Base-by-base conservation (phyloP, 2,797 vertebrate species). In the Acanthurus tractus region DNA sequence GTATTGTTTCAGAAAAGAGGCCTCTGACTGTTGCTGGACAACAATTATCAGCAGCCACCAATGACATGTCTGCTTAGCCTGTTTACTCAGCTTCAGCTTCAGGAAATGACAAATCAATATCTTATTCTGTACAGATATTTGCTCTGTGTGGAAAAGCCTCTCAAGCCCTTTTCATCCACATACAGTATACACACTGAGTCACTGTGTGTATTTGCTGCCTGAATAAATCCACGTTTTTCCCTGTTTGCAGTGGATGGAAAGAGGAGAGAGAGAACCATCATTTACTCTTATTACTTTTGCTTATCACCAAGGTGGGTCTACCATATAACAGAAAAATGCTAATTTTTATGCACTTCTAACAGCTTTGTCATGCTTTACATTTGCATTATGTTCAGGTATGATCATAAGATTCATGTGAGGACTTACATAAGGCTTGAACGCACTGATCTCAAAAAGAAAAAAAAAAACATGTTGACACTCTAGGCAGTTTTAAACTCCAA, bases 51-150 rank as follows among this genome's bases (percentile, higher is more conserved):
- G 68, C 50, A 61, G 53, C 40, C 63, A 38, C 58, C 34, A 15
- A 50, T 80, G 72, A 76, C 82, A 70, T 45, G 52, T 79, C 80
- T 84, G 77, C 84, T 86, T 66, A 63, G 73, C 69, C 59, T 88
- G 69, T 92, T 89, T 89, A 87, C 83, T 69, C 59, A 70, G 74
- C 73, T 73, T 73, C 85, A 81, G 78, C 81, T 85, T 62, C 53
- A 82, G 78, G 86, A 92, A 92, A 92, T 90, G 84, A 90, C 77
- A 79, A 86, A 92, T 92, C 92, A 90, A 89, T 92, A 86, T 77
- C 79, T 88, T 91, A 83, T 93, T 91, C 81, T 76, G 79, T 64
- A 88, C 79, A 77, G 86, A 86, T 91, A 88, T 92, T 91, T 90
- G 86, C 84, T 88, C 87, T 90, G 82, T 79, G 84, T 74, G 84